Evolutionary conservation across 2,888 invertebrate genomes (phyloP), one percentile per base, ranked within the genome.

Genomic region (Drosophila tripunctata): DNA sequence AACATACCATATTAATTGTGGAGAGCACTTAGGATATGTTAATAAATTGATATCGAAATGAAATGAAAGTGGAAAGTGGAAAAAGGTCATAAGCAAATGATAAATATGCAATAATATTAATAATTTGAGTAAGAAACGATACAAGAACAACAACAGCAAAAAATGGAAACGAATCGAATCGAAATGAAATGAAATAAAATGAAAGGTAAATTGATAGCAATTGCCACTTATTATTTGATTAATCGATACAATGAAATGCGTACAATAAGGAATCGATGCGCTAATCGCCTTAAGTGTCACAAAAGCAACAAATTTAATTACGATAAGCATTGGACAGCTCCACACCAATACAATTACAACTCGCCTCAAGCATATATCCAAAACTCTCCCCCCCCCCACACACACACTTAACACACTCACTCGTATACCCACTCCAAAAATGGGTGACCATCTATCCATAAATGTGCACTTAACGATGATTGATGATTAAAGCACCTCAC

Each of bases 241-340:
- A 72, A 72, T 72, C 70, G 72, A 54, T 40, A 52, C 55, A 56
- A 73, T 75, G 61, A 73, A 73, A 75, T 50, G 50, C 70, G 3
- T 4, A 6, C n/a, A 35, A 43, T 15, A 12, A 17, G 40, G 48
- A 58, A 70, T 66, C 76, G 71, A 58, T 62, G 56, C 71, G 40
- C 51, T 74, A 75, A 75, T 74, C 74, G 76, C 67, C 76, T 74
- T 64, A 76, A 76, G 72, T 76, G 74, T 74, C 72, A 57, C 74
- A 74, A 63, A 60, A 74, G 73, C 67, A 71, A 66, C 72, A 67
- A 76, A 74, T 74, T 74, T 71, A 74, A 74, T 74, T 74, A 74
- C 72, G 72, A 40, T 72, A 74, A 74, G 57, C 71, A 31, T 19
- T 45, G 36, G 14, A 24, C 51, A 44, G 30, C 24, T 31, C 30